Percentiles rank a stretch among this genome's conserved stretches.
phyloP scores from a whole-genome alignment of 2,888 invertebrate species.

The Operophtera brumata region DNA sequence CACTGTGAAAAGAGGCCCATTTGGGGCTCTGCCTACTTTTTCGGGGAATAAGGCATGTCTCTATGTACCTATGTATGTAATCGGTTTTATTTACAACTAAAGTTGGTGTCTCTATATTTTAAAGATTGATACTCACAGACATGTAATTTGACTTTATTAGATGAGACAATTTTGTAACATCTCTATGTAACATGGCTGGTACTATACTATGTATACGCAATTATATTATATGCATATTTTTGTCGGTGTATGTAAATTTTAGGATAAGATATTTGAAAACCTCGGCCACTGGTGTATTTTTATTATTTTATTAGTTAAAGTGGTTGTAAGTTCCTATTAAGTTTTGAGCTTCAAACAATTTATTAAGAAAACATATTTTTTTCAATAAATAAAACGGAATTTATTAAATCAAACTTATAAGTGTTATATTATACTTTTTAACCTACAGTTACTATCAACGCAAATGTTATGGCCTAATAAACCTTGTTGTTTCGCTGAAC shows the following conservation, averaged over 20 bases:
- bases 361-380: constrained; percentile 1
- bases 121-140: background rate
- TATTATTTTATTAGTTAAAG: constrained; percentile 49
- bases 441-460: no score
- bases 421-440: no score
- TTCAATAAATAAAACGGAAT: no score
- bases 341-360: constrained; percentile 39
- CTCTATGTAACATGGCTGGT: constrained; percentile 10
- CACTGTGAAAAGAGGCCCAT: no score
- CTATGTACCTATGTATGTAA: no score
- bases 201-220: constrained; percentile 25
- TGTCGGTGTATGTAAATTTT: constrained; percentile 32
- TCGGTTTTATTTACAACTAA: no score
- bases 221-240: constrained; percentile 23
- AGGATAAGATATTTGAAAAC: constrained; percentile 40
- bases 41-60: no score
- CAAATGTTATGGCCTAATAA: no score
- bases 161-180: background rate
- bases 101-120: background rate
- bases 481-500: no score
- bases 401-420: no score
- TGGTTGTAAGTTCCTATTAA: constrained; percentile 75
- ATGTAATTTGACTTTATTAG: background rate
- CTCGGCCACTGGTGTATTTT: constrained; percentile 53
- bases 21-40: no score